Percentiles rank a stretch among this genome's conserved stretches.
These are phyloP conservation scores for Ectropis crepuscularia DNA, from an alignment of 2,888 invertebrate species.

Conservation along the genomic window DNA sequence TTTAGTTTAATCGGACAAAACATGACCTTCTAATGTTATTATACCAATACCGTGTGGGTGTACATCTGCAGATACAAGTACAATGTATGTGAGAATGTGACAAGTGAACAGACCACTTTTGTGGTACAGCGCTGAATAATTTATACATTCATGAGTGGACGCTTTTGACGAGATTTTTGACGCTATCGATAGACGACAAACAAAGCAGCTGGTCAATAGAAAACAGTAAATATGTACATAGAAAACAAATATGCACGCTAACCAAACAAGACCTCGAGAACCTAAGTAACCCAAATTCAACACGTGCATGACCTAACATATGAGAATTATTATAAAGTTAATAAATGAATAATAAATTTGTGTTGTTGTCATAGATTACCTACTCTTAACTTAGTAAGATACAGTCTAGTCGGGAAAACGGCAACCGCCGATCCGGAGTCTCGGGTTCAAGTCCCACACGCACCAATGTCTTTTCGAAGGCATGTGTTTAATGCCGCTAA, in stretches of 20 bases:
- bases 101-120: constrained; percentile 43
- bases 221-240: neutral
- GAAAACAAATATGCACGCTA: neutral
- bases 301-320: too few species aligned
- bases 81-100: constrained; percentile 32
- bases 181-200: neutral
- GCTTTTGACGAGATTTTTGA: constrained; percentile 39
- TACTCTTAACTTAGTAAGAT: too few species aligned
- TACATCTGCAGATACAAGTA: constrained; percentile 22
- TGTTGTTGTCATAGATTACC: too few species aligned
- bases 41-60: constrained; percentile 35
- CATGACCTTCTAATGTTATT: constrained; percentile 40
- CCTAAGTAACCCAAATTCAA: too few species aligned
- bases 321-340: too few species aligned
- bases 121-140: constrained; percentile 49
- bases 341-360: too few species aligned
- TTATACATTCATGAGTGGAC: constrained; percentile 52
- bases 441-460: too few species aligned
- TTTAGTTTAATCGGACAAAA: constrained; percentile 42
- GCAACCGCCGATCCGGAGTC: too few species aligned
- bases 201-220: neutral
- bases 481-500: too few species aligned
- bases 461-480: too few species aligned
- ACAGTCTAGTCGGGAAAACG: too few species aligned
- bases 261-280: neutral